Conservation (phyloP, 2,797 vertebrate genomes). For the Pelobates cultripes region DNA sequence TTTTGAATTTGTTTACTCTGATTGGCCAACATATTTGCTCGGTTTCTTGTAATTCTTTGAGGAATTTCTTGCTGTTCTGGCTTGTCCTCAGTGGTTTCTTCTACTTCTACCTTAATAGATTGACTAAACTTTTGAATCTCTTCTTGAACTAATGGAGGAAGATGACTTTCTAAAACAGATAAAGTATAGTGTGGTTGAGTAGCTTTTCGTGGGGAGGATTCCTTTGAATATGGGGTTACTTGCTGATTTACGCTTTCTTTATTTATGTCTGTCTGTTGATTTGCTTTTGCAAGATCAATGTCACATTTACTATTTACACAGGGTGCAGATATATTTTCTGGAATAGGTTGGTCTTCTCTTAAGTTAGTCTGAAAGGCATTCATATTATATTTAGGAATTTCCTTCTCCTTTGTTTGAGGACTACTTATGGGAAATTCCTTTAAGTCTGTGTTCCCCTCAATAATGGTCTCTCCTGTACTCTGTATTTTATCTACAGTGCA, state of each 20-base stretch:
- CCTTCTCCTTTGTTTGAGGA: slow-evolving; percentile 18
- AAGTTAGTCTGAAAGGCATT: slow-evolving; percentile 58
- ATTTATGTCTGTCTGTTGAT: slow-evolving; percentile 52
- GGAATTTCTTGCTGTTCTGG: slow-evolving; percentile 70
- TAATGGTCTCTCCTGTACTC: background rate
- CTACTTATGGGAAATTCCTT: slow-evolving; percentile 10
- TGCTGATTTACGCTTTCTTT: slow-evolving; percentile 61
- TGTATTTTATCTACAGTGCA: slow-evolving; percentile 4
- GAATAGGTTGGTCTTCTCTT: slow-evolving; percentile 65
- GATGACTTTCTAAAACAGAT: slow-evolving; percentile 65
- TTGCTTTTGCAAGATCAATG: slow-evolving; percentile 65
- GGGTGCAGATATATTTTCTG: slow-evolving; percentile 61
- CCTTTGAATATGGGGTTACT: slow-evolving; percentile 60
- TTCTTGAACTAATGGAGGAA: slow-evolving; percentile 64
- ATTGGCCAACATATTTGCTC: slow-evolving; percentile 71
- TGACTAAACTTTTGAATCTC: slow-evolving; percentile 69
- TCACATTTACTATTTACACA: slow-evolving; percentile 58
- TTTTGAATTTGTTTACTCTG: slow-evolving; percentile 76
- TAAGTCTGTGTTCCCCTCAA: background rate
- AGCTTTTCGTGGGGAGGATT: slow-evolving; percentile 60
- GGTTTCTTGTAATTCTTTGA: slow-evolving; percentile 78
- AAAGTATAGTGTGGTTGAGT: slow-evolving; percentile 65
- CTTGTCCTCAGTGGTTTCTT: slow-evolving; percentile 77
- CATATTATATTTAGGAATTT: slow-evolving; percentile 42
- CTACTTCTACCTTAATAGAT: slow-evolving; percentile 68